Evolutionary conservation across 2,797 vertebrate species (phyloP).

Genomic region (Sebastes taczanowskii): DNA sequence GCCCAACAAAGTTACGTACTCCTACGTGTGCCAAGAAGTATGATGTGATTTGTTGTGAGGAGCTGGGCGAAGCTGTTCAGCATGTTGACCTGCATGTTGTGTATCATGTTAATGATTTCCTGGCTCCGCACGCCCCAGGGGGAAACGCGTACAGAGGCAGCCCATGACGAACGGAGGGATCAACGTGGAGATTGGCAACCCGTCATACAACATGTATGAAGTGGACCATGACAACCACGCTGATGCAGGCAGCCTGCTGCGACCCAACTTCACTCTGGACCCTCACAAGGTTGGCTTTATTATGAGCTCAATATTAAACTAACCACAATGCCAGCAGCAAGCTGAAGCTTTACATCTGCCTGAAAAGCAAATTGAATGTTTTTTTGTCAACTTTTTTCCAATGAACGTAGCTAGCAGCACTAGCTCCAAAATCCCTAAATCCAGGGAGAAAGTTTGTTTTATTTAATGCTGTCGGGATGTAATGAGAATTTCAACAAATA

Average conservation of each 20-base stretch:
- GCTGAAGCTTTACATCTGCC: not conserved
- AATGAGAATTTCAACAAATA: too few species aligned
- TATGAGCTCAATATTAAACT: not conserved
- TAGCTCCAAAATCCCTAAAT: too few species aligned
- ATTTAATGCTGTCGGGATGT: too few species aligned
- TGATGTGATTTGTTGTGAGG: conserved; percentile 10
- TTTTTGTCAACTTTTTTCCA: not conserved
- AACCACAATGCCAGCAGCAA: not conserved
- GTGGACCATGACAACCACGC: conserved; percentile 94
- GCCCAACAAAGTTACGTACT: not conserved
- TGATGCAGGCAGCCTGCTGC: conserved; percentile 91
- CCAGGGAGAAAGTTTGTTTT: too few species aligned
- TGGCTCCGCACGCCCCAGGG: conserved; percentile 77
- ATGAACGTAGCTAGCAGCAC: too few species aligned
- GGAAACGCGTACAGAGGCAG: conserved; percentile 95
- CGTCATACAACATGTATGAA: conserved; percentile 99
- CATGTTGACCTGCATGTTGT: conserved; percentile 20
- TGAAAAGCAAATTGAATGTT: not conserved
- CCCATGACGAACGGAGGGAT: conserved; percentile 97
- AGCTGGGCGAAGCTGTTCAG: not conserved
- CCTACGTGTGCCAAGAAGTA: not conserved
- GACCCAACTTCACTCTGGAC: conserved; percentile 94
- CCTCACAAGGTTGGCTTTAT: conserved; percentile 89
- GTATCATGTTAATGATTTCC: conserved; percentile 37
- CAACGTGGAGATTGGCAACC: conserved; percentile 98